phyloP scores from a whole-genome alignment of 2,797 vertebrate species.

The Alectoris magna region DNA sequence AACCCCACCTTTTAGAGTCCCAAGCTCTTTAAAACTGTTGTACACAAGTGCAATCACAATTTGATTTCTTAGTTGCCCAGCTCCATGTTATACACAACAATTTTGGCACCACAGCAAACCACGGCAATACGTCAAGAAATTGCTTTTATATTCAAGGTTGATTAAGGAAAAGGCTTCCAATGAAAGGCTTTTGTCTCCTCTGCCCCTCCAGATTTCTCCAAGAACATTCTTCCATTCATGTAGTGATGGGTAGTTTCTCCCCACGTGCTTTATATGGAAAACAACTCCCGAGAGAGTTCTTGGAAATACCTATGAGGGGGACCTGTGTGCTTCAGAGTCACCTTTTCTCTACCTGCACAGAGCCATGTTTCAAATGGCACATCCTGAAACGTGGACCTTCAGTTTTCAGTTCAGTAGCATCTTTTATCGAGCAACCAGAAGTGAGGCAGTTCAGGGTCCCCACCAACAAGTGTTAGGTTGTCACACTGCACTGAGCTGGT shows the following conservation, averaged over 20 bases:
- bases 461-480: background rate
- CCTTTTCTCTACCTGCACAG: background rate
- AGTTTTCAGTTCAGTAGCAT: background rate
- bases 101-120: background rate
- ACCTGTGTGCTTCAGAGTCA: background rate
- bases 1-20: background rate
- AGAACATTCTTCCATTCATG: background rate
- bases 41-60: background rate
- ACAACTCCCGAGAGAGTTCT: background rate
- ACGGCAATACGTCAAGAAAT: constrained; percentile 25
- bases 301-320: constrained; percentile 2
- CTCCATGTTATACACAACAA: background rate
- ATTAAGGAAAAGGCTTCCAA: constrained; percentile 1
- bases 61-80: constrained; percentile 8
- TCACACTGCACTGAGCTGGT: background rate
- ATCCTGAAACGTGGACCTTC: background rate
- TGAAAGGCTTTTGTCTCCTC: background rate
- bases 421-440: background rate
- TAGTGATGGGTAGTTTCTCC: background rate
- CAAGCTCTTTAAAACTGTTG: background rate
- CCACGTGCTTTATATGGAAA: background rate
- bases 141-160: background rate
- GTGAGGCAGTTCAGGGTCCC: background rate
- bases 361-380: background rate
- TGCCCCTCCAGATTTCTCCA: background rate